Conservation (phyloP, 2,797 vertebrate genomes). For the Melopsittacus undulatus region DNA sequence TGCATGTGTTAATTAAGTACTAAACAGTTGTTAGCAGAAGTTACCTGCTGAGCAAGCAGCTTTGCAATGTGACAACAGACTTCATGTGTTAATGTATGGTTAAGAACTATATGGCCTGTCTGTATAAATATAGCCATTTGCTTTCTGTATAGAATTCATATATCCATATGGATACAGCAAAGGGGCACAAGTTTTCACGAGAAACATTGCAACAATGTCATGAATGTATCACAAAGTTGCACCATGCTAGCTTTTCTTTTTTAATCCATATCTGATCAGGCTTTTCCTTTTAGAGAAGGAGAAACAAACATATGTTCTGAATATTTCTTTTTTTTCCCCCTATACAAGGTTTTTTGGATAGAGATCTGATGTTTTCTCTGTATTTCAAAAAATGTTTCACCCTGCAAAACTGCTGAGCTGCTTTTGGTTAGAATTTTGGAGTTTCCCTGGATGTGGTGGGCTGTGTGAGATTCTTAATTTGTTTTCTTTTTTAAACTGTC, state of each 20-base stretch:
- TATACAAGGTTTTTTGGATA: neutral
- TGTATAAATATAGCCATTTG: neutral
- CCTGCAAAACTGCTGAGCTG: neutral
- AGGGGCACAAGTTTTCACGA: neutral
- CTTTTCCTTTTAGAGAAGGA: neutral
- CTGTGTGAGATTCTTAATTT: neutral
- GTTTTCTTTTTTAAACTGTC: neutral
- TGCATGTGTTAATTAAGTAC: neutral
- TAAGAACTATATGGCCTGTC: neutral
- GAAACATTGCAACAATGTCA: neutral
- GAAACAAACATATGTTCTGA: neutral
- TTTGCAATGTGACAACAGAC: neutral
- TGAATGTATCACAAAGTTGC: neutral
- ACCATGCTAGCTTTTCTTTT: neutral
- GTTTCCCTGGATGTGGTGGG: neutral
- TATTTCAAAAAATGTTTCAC: neutral
- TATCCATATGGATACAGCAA: neutral
- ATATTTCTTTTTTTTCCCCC: too few species aligned
- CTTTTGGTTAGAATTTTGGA: neutral
- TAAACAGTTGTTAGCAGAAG: neutral
- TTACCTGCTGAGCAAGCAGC: slow-evolving; percentile 21
- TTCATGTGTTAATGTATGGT: neutral
- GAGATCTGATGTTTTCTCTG: neutral
- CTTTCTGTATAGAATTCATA: neutral
- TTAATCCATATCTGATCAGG: neutral